A percentile compares a stretch with the other conserved stretches of the same genome.
These are phyloP conservation scores for Escarpia spicata DNA, from an alignment of 2,888 invertebrate genomes.

Conservation along the genomic window DNA sequence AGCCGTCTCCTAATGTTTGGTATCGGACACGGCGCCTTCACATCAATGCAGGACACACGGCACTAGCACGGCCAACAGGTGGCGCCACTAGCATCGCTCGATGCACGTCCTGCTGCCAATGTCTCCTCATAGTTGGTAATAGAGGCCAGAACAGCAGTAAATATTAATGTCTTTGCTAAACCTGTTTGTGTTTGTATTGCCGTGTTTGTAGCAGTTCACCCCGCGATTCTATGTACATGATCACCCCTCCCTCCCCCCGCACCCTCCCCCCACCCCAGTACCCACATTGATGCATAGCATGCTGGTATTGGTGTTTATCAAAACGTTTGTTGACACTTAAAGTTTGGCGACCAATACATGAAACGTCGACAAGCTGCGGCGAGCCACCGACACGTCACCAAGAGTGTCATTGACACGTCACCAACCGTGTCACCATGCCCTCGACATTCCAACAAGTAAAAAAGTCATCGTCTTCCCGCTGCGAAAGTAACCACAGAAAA, in stretches of 20 bases:
- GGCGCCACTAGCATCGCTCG: background rate
- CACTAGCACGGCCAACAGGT: background rate
- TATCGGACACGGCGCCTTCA: too few relatives aligned
- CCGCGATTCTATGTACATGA: background rate
- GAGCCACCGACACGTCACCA: too few relatives aligned
- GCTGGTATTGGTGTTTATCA: background rate
- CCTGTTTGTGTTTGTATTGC: background rate
- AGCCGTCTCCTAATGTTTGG: too few relatives aligned
- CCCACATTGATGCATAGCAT: constrained; percentile 1
- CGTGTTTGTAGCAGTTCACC: background rate
- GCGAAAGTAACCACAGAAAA: background rate
- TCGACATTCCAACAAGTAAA: background rate
- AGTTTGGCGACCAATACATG: background rate
- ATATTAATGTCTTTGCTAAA: background rate
- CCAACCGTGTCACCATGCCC: background rate
- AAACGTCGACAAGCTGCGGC: background rate
- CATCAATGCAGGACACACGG: too few relatives aligned
- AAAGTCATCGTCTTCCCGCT: background rate
- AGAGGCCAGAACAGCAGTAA: background rate
- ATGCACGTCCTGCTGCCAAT: background rate
- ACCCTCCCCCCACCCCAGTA: background rate
- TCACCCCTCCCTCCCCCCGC: background rate
- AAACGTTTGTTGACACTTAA: background rate
- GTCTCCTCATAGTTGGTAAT: background rate
- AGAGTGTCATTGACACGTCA: too few relatives aligned